Percentiles rank a stretch among this genome's conserved stretches.
Conservation (phyloP, 2,888 invertebrate species). For the Hecatera dysodea region DNA sequence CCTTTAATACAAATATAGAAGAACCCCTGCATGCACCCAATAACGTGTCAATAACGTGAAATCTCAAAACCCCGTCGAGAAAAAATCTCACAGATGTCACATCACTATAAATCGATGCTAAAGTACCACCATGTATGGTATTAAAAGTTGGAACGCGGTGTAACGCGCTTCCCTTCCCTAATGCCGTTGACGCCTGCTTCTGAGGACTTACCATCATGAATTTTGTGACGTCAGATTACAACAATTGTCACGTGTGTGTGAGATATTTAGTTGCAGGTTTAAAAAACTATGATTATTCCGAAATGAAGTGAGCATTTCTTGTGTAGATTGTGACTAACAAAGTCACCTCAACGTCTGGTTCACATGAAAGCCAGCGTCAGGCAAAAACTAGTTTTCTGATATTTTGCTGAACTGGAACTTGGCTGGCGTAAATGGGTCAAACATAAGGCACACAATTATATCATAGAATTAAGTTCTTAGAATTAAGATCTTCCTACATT, state of each 20-base stretch:
- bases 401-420: background rate
- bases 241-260: slow-evolving; percentile 42
- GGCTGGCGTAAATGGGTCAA: too few relatives aligned
- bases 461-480: too few relatives aligned
- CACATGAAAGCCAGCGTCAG: too few relatives aligned
- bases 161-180: slow-evolving; percentile 33
- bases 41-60: too few relatives aligned
- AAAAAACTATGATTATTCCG: background rate
- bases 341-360: too few relatives aligned
- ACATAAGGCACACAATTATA: too few relatives aligned
- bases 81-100: background rate
- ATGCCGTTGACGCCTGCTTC: slow-evolving; percentile 30
- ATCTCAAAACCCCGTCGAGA: background rate
- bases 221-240: slow-evolving; percentile 43
- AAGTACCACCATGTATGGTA: slow-evolving; percentile 31
- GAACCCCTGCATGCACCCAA: too few relatives aligned
- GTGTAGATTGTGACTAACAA: too few relatives aligned
- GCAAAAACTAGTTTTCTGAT: too few relatives aligned
- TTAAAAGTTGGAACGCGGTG: slow-evolving; percentile 52
- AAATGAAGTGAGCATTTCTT: background rate
- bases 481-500: too few relatives aligned
- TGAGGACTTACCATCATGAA: slow-evolving; percentile 41
- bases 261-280: slow-evolving; percentile 5
- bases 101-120: slow-evolving; percentile 34
- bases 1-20: too few relatives aligned